A percentile compares a stretch with the other conserved stretches of the same genome.
phyloP scores from a whole-genome alignment of 2,797 vertebrate genomes.

The Naso thynnoides region DNA sequence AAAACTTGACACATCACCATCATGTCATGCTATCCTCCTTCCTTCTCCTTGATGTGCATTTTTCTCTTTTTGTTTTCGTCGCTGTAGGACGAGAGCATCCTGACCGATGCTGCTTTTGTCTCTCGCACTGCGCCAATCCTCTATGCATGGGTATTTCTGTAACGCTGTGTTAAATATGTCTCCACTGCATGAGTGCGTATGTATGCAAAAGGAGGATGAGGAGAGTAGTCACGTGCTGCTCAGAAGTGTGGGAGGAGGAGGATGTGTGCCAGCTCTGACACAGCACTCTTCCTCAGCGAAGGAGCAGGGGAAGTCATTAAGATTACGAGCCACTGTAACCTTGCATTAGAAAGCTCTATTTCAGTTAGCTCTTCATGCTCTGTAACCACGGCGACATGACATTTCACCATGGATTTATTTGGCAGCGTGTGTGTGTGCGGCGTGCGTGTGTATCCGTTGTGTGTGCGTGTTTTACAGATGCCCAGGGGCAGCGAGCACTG shows the following conservation, averaged over 20 bases:
- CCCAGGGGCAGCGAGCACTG: constrained; percentile 58
- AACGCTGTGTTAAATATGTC: constrained; percentile 33
- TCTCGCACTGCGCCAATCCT: neutral
- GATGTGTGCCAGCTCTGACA: constrained; percentile 69
- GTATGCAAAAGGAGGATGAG: constrained; percentile 19
- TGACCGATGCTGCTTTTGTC: constrained; percentile 23
- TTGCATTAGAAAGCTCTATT: constrained; percentile 31
- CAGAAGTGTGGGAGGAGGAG: constrained; percentile 57
- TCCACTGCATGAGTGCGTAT: constrained; percentile 22
- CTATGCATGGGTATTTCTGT: constrained; percentile 28
- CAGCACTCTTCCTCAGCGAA: constrained; percentile 64
- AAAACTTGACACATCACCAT: constrained; percentile 5
- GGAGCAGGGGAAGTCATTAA: constrained; percentile 46
- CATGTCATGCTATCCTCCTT: neutral
- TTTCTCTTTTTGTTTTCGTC: neutral
- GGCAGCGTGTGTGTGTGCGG: constrained; percentile 3
- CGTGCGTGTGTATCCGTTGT: neutral
- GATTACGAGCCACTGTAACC: constrained; percentile 26
- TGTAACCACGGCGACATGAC: constrained; percentile 38
- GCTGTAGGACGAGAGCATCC: neutral
- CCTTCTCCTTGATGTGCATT: neutral
- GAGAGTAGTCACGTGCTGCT: constrained; percentile 32
- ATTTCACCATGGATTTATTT: constrained; percentile 36
- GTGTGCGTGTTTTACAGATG: constrained; percentile 26
- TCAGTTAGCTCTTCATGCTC: constrained; percentile 39